Percentiles rank a stretch among this genome's conserved stretches.
Evolutionary conservation across 1,140 invertebrate genomes (phyloP).

Genomic region (Magallana ariakensis): DNA sequence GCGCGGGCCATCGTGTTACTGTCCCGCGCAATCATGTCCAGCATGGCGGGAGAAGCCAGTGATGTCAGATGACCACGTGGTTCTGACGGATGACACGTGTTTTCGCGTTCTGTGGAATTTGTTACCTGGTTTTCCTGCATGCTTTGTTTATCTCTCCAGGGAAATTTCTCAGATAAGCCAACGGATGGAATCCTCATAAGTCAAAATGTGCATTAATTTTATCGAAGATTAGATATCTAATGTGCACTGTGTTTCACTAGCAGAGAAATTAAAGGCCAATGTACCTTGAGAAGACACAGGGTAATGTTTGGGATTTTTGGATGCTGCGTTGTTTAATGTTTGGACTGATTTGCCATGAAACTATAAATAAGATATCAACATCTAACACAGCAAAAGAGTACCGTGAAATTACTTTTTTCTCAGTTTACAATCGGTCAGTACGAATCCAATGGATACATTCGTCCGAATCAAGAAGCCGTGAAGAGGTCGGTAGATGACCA

Average conservation of each 20-base stretch:
- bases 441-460: background rate
- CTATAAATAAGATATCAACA: background rate
- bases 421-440: background rate
- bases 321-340: background rate
- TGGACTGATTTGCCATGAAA: background rate
- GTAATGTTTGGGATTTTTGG: background rate
- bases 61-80: background rate
- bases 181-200: constrained; percentile 24
- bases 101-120: constrained; percentile 21
- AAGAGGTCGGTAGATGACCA: too few relatives aligned
- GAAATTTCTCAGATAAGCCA: constrained; percentile 8
- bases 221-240: constrained; percentile 9
- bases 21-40: background rate
- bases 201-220: constrained; percentile 30
- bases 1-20: background rate
- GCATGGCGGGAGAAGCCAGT: background rate
- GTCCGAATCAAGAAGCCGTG: background rate
- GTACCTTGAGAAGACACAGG: background rate
- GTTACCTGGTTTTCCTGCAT: background rate
- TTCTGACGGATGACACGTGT: background rate
- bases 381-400: background rate
- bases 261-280: background rate
- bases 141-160: constrained; percentile 22
- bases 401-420: background rate
- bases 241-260: constrained; percentile 25